Percentiles rank a stretch among this genome's conserved stretches.
Evolutionary conservation across 2,797 vertebrate species (phyloP).

Genomic region (Acanthurus tractus): DNA sequence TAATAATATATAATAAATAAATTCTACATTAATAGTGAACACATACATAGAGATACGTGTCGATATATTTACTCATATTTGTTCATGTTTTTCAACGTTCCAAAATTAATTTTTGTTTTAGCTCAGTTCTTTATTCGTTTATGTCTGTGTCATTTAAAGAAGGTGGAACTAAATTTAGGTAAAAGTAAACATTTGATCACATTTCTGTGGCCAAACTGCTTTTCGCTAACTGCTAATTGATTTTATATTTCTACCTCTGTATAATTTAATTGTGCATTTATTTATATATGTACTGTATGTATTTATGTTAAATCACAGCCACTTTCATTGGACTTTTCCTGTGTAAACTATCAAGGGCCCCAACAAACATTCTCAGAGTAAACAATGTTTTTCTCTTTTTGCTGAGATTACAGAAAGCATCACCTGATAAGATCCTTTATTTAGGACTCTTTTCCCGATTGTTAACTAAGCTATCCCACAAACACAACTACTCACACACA

Average conservation of each 20-base stretch:
- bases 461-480: neutral
- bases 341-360: neutral
- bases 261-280: too few relatives aligned
- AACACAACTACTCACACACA: neutral
- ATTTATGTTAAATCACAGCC: too few relatives aligned
- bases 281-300: neutral
- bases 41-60: neutral
- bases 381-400: constrained; percentile 1
- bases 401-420: neutral
- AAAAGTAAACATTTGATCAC: neutral
- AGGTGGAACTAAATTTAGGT: neutral
- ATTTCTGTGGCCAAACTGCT: neutral
- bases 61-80: neutral
- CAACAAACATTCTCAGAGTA: neutral
- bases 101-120: too few relatives aligned
- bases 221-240: too few relatives aligned
- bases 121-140: too few relatives aligned
- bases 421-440: constrained; percentile 5
- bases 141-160: neutral
- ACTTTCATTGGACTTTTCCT: neutral
- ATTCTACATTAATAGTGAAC: neutral
- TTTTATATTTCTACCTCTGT: too few relatives aligned
- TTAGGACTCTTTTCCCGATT: neutral
- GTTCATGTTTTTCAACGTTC: neutral
- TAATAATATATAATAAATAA: too few relatives aligned